phyloP scores from a whole-genome alignment of 2,888 invertebrate species.

The Protophormia terraenovae region DNA sequence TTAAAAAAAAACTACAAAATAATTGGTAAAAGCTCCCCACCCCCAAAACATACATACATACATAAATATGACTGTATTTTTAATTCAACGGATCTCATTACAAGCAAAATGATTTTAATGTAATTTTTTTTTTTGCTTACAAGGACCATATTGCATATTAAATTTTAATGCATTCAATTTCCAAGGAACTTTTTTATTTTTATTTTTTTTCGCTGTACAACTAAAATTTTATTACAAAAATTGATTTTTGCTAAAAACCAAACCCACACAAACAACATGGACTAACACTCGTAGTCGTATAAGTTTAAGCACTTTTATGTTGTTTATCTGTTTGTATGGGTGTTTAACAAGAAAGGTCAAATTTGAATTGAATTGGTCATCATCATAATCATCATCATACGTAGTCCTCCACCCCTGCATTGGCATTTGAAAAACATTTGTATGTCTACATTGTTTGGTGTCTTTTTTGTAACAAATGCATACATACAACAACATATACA shows the following conservation, averaged over 20 bases:
- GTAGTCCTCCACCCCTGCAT: slow-evolving; percentile 20
- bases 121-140: no score
- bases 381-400: slow-evolving; percentile 27
- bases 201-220: neutral
- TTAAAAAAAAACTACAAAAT: no score
- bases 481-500: slow-evolving; percentile 16
- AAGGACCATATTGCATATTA: slow-evolving; percentile 18
- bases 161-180: slow-evolving; percentile 28
- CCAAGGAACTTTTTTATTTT: neutral
- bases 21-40: no score
- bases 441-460: slow-evolving; percentile 47
- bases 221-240: slow-evolving; percentile 28
- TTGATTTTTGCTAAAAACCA: slow-evolving; percentile 32
- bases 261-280: slow-evolving; percentile 22
- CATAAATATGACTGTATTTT: neutral
- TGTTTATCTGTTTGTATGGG: slow-evolving; percentile 41
- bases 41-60: neutral
- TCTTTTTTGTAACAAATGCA: slow-evolving; percentile 24
- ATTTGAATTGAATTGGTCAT: slow-evolving; percentile 51
- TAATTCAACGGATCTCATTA: slow-evolving; percentile 3
- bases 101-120: no score
- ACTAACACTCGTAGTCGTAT: neutral
- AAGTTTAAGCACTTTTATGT: slow-evolving; percentile 26
- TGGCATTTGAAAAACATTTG: slow-evolving; percentile 57
- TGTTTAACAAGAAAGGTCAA: slow-evolving; percentile 51